These are phyloP conservation scores for Nyctereutes procyonoides DNA, from an alignment of 2,113 vertebrate genomes.

Conservation along the genomic window DNA sequence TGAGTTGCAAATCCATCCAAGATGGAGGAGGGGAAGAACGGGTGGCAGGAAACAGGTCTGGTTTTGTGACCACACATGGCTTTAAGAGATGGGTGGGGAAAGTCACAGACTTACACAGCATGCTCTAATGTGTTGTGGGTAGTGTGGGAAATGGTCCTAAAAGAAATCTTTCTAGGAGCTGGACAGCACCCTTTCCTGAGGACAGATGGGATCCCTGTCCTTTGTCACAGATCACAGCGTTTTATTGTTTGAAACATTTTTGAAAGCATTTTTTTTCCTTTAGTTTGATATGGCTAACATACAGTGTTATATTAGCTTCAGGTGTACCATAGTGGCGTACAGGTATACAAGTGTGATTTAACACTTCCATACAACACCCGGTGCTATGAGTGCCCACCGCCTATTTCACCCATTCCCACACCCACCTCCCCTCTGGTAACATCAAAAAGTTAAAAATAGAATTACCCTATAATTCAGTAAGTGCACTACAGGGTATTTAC, in stretches of 20 bases:
- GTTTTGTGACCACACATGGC: not conserved
- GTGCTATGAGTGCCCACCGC: not conserved
- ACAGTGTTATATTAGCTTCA: not conserved
- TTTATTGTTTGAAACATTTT: not conserved
- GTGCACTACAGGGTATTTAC: not conserved
- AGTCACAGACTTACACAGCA: not conserved
- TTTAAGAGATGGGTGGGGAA: not conserved
- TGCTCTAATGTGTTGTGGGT: rapidly evolving
- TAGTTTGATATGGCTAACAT: not conserved
- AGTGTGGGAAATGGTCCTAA: not conserved
- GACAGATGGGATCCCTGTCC: rapidly evolving
- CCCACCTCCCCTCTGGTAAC: not conserved
- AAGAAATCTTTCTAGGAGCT: not conserved
- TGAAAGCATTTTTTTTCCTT: not conserved
- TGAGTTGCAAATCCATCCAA: not conserved
- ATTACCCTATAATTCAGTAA: not conserved
- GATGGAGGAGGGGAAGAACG: not conserved
- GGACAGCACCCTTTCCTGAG: not conserved
- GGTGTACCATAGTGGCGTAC: too few relatives aligned
- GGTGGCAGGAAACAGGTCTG: not conserved
- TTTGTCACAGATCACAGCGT: rapidly evolving
- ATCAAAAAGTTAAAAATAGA: not conserved
- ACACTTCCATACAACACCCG: not conserved
- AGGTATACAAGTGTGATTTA: not conserved
- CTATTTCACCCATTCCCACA: not conserved